These are phyloP conservation scores for Dicerorhinus sumatrensis DNA, from an alignment of 2,113 vertebrate species.

Conservation along the genomic window DNA sequence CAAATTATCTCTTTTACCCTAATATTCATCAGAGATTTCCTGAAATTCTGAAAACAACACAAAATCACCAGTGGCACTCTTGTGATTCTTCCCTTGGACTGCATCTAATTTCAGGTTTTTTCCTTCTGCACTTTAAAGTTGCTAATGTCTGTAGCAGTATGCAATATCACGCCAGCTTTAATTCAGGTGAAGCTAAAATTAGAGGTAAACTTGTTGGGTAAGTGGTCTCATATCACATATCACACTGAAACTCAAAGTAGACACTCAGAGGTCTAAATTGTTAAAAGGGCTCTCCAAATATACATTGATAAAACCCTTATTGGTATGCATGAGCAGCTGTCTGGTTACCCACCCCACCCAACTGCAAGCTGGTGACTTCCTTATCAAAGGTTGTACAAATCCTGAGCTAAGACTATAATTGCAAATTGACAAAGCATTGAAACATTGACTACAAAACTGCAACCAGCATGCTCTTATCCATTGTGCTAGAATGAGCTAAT, in stretches of 20 bases:
- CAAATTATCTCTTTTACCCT: conserved; percentile 66
- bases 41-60: conserved; percentile 70
- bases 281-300: conserved; percentile 68
- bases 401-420: conserved; percentile 14
- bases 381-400: conserved; percentile 57
- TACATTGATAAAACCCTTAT: conserved; percentile 75
- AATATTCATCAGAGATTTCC: conserved; percentile 76
- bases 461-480: not conserved
- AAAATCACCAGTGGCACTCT: conserved; percentile 53
- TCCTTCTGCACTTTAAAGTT: conserved; percentile 12
- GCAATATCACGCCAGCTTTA: conserved; percentile 52
- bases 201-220: conserved; percentile 75
- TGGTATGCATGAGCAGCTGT: conserved; percentile 71
- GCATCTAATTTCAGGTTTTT: conserved; percentile 64
- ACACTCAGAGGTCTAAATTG: conserved; percentile 62
- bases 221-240: conserved; percentile 70
- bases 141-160: conserved; percentile 49
- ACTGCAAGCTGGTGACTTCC: conserved; percentile 59
- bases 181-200: conserved; percentile 73
- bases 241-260: conserved; percentile 68
- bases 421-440: conserved; percentile 21
- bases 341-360: conserved; percentile 29
- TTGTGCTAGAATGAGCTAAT: not conserved
- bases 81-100: conserved; percentile 51
- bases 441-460: not conserved